phyloP scores from a whole-genome alignment of 2,113 vertebrate genomes.

The Scartelaos histophorus region DNA sequence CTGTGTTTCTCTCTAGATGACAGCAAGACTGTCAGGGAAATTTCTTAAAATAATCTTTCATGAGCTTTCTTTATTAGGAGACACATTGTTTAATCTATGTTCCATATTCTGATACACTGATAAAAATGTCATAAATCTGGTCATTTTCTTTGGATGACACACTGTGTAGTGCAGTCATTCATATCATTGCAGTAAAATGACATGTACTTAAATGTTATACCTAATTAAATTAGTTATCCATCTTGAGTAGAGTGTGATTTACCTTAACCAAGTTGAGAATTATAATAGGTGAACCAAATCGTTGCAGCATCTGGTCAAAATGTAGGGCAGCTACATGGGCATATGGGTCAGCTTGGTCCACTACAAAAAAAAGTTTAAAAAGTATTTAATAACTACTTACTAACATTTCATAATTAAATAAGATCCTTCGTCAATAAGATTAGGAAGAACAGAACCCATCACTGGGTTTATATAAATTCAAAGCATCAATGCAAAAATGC shows the following conservation, averaged over 20 bases:
- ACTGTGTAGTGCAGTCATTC: not conserved
- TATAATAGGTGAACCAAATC: slow-evolving; percentile 96
- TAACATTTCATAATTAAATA: not conserved
- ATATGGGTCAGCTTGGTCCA: slow-evolving; percentile 98
- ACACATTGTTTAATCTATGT: not conserved
- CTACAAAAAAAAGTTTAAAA: slow-evolving; percentile 70
- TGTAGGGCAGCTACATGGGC: slow-evolving; percentile 91
- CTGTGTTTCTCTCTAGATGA: not conserved
- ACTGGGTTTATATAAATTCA: not conserved
- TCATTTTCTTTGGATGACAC: no score
- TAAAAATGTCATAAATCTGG: not conserved
- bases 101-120: not conserved
- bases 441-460: no score
- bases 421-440: no score
- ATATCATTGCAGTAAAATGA: not conserved
- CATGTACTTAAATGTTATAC: not conserved
- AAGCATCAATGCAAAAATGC: not conserved
- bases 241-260: slow-evolving; percentile 11
- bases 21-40: not conserved
- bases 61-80: not conserved
- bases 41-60: not conserved
- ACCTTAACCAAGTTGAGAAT: slow-evolving; percentile 99
- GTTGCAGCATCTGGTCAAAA: slow-evolving; percentile 98
- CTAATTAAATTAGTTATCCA: not conserved
- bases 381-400: not conserved